These are phyloP conservation scores for Hedya salicella DNA, from an alignment of 2,888 invertebrate species.

Conservation along the genomic window DNA sequence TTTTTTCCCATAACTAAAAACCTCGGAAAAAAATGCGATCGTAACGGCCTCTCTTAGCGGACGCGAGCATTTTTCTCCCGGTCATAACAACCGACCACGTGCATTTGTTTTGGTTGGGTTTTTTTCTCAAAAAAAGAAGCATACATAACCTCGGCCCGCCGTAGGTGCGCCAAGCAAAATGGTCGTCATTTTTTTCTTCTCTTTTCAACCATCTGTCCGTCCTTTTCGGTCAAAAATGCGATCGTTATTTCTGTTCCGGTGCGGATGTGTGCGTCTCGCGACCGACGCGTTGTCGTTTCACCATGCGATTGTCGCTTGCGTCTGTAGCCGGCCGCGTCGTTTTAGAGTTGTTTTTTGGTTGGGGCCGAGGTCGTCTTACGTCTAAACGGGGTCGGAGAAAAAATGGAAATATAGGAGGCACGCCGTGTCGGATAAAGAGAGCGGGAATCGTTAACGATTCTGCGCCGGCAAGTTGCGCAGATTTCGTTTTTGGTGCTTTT, in stretches of 20 bases:
- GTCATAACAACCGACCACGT: constrained; percentile 84
- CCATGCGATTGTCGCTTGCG: constrained; percentile 57
- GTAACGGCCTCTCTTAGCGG: constrained; percentile 82
- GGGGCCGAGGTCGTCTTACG: constrained; percentile 70
- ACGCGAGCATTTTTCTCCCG: constrained; percentile 77
- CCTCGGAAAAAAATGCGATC: constrained; percentile 72
- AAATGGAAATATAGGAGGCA: constrained; percentile 85
- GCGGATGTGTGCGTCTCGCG: constrained; percentile 79
- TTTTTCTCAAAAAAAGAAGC: constrained; percentile 81
- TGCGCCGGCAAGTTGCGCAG: constrained; percentile 86
- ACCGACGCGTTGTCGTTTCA: constrained; percentile 65
- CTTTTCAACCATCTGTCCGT: constrained; percentile 85
- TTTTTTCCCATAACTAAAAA: constrained; percentile 77
- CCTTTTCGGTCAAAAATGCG: constrained; percentile 85
- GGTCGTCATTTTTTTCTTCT: constrained; percentile 85
- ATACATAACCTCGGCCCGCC: constrained; percentile 79
- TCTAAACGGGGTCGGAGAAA: constrained; percentile 79
- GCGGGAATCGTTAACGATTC: constrained; percentile 85
- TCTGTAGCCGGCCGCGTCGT: neutral
- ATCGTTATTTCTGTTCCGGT: constrained; percentile 86
- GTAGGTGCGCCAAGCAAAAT: constrained; percentile 84
- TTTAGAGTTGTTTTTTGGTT: constrained; percentile 50
- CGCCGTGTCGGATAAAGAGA: constrained; percentile 84
- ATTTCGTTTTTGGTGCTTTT: constrained; percentile 86
- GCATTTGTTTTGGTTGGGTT: constrained; percentile 84